phyloP scores from a whole-genome alignment of 1,140 invertebrate genomes.

The Drosophila tristis region DNA sequence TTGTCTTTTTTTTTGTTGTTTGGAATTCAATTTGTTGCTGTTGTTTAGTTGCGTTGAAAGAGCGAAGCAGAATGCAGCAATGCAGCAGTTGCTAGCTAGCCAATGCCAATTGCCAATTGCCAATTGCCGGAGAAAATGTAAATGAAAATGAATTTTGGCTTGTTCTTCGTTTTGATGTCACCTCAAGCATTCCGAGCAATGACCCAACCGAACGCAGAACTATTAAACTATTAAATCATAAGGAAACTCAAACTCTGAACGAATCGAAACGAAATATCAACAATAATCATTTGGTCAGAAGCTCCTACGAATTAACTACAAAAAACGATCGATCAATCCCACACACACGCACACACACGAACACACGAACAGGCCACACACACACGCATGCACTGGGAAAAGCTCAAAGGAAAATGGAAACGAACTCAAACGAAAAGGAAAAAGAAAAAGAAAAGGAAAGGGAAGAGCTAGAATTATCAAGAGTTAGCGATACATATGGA shows the following conservation, averaged over 20 bases:
- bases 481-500: neutral
- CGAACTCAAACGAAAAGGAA: constrained; percentile 25
- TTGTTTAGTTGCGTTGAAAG: constrained; percentile 21
- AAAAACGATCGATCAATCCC: constrained; percentile 21
- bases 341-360: neutral
- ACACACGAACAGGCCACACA: constrained; percentile 13
- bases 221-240: constrained; percentile 29
- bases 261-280: constrained; percentile 23
- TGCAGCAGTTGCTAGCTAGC: constrained; percentile 8
- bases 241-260: constrained; percentile 28
- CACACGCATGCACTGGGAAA: constrained; percentile 23
- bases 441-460: neutral
- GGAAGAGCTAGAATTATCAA: neutral
- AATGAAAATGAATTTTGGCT: constrained; percentile 36
- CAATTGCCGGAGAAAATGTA: constrained; percentile 34
- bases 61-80: constrained; percentile 30
- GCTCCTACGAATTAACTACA: constrained; percentile 39
- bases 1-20: constrained; percentile 5
- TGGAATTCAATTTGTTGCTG: neutral
- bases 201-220: constrained; percentile 63
- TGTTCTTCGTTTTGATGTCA: constrained; percentile 43
- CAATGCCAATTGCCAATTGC: constrained; percentile 36
- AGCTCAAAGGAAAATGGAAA: neutral
- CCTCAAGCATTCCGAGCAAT: constrained; percentile 82
- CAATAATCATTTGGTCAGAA: constrained; percentile 53